These are phyloP conservation scores for Ennomos erosarius DNA, from an alignment of 2,888 invertebrate species.

Conservation along the genomic window DNA sequence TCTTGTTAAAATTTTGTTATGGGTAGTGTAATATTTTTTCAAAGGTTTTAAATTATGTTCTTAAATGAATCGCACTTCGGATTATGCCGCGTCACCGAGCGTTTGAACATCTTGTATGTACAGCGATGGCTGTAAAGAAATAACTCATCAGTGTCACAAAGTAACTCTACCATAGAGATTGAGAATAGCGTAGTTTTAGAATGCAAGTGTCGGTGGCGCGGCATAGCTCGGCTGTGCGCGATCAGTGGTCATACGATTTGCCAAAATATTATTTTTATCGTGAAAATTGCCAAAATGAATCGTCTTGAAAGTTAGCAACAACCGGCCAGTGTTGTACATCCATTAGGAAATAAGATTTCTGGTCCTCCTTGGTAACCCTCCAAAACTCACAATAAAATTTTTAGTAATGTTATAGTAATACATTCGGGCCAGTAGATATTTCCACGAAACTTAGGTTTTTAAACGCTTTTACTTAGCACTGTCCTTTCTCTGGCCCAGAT, in stretches of 20 bases:
- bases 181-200: slow-evolving; percentile 54
- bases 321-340: slow-evolving; percentile 82
- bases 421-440: slow-evolving; percentile 61
- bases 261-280: slow-evolving; percentile 65
- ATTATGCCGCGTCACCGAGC: slow-evolving; percentile 57
- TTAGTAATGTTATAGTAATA: slow-evolving; percentile 71
- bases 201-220: slow-evolving; percentile 49
- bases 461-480: slow-evolving; percentile 34
- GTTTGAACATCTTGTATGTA: slow-evolving; percentile 59
- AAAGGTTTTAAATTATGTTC: slow-evolving; percentile 51
- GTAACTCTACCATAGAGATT: slow-evolving; percentile 51
- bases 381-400: slow-evolving; percentile 74
- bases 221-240: slow-evolving; percentile 41
- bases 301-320: slow-evolving; percentile 70
- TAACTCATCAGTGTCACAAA: slow-evolving; percentile 69
- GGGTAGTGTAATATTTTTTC: slow-evolving; percentile 72
- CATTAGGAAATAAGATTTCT: slow-evolving; percentile 79
- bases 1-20: slow-evolving; percentile 79
- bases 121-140: slow-evolving; percentile 52
- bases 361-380: slow-evolving; percentile 80
- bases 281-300: slow-evolving; percentile 61
- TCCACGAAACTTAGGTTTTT: slow-evolving; percentile 37
- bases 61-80: slow-evolving; percentile 43
- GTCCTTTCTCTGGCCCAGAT: slow-evolving; percentile 57
- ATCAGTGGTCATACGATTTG: slow-evolving; percentile 61